Evolutionary conservation across 2,888 invertebrate genomes (phyloP).

Genomic region (Aleiodes testaceus): DNA sequence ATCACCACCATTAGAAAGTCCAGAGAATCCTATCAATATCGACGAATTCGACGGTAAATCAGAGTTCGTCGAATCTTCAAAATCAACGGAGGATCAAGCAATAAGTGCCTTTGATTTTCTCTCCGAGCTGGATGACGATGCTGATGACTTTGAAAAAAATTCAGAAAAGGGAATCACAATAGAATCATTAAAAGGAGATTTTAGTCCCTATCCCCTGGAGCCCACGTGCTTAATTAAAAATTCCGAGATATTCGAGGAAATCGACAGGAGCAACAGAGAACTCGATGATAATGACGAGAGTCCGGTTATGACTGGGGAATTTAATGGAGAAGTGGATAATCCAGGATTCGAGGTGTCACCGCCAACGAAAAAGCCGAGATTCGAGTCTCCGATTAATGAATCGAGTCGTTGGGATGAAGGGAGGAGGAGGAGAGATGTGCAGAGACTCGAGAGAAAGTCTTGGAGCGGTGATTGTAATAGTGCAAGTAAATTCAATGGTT

Average conservation of each 20-base stretch:
- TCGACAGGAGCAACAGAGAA: constrained; percentile 43
- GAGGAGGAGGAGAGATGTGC: constrained; percentile 6
- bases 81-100: constrained; percentile 54
- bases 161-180: constrained; percentile 16
- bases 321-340: constrained; percentile 43
- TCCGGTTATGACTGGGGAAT: constrained; percentile 36
- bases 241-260: constrained; percentile 29
- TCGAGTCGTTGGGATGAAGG: not conserved
- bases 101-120: constrained; percentile 69
- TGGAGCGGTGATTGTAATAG: constrained; percentile 51
- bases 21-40: not conserved
- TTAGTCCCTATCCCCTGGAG: constrained; percentile 52
- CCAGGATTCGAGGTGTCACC: constrained; percentile 45
- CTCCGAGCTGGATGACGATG: constrained; percentile 63
- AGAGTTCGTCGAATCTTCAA: constrained; percentile 39
- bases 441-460: constrained; percentile 50
- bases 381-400: not conserved
- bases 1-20: constrained; percentile 39
- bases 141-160: constrained; percentile 43
- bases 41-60: constrained; percentile 47
- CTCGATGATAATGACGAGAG: constrained; percentile 43
- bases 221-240: constrained; percentile 50
- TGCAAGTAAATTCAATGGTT: constrained; percentile 16
- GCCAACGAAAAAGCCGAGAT: constrained; percentile 13
- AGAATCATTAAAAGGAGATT: not conserved